Evolutionary conservation across 2,113 vertebrate genomes (phyloP).

Genomic region (Megaptera novaeangliae): DNA sequence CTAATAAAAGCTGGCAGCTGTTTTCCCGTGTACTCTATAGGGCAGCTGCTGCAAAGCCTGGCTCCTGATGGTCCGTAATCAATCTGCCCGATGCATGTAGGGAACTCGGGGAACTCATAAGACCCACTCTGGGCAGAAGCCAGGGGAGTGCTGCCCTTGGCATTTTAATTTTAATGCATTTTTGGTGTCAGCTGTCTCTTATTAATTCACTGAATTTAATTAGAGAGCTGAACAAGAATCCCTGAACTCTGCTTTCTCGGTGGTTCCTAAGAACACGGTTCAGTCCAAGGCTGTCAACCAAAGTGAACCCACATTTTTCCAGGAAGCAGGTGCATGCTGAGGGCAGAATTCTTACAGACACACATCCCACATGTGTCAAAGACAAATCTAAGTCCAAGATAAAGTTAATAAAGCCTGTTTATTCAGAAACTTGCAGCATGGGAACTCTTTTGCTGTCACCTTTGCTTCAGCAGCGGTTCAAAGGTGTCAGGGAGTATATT

Average conservation of each 20-base stretch:
- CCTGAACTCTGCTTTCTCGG: neutral
- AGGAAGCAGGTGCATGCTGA: neutral
- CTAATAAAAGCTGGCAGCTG: constrained; percentile 18
- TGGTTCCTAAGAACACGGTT: neutral
- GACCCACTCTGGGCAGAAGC: neutral
- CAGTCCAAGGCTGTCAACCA: neutral
- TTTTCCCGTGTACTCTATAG: neutral
- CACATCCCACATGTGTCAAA: neutral
- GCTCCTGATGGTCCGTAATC: neutral
- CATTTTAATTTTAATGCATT: constrained; percentile 42
- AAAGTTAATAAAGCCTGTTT: neutral
- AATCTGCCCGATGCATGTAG: neutral
- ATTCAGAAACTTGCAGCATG: neutral
- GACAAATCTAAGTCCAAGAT: neutral
- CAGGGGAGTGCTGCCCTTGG: neutral
- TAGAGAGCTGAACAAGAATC: neutral
- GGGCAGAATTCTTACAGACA: neutral
- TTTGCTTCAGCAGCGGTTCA: neutral
- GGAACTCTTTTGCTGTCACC: neutral
- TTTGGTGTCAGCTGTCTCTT: constrained; percentile 20
- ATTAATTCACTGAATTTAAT: neutral
- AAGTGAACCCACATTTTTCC: neutral
- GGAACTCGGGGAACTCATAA: neutral
- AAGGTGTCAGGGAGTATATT: neutral
- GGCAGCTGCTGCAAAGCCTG: neutral